These are phyloP conservation scores for Columba guinea DNA, from an alignment of 2,797 vertebrate species.

Conservation along the genomic window DNA sequence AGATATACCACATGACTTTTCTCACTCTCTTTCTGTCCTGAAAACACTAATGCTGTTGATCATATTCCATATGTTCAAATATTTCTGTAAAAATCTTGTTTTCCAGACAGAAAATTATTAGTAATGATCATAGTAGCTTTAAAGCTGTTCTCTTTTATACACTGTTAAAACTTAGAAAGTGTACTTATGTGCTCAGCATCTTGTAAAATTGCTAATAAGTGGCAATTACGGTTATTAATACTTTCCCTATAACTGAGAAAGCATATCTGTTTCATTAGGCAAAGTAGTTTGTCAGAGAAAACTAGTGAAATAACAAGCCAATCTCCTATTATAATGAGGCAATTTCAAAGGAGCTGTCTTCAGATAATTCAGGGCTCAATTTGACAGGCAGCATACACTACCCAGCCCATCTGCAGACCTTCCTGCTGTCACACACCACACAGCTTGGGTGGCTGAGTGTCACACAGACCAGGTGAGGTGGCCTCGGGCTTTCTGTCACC, in stretches of 20 bases:
- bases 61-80: neutral
- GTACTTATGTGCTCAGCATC: slow-evolving; percentile 29
- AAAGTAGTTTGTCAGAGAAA: neutral
- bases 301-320: neutral
- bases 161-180: neutral
- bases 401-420: rapidly evolving
- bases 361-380: neutral
- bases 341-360: neutral
- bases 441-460: neutral
- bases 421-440: neutral
- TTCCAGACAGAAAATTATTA: neutral
- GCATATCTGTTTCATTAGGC: neutral
- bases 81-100: neutral
- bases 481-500: neutral
- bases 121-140: neutral
- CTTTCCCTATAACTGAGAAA: neutral
- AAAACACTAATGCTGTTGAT: neutral
- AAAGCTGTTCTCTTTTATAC: neutral
- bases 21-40: neutral
- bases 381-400: neutral
- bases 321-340: neutral
- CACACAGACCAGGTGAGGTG: too few species aligned
- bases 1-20: neutral
- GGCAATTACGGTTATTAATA: slow-evolving; percentile 48
- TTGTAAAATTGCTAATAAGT: slow-evolving; percentile 49